phyloP scores from a whole-genome alignment of 2,113 vertebrate genomes.

The Cettia cetti region DNA sequence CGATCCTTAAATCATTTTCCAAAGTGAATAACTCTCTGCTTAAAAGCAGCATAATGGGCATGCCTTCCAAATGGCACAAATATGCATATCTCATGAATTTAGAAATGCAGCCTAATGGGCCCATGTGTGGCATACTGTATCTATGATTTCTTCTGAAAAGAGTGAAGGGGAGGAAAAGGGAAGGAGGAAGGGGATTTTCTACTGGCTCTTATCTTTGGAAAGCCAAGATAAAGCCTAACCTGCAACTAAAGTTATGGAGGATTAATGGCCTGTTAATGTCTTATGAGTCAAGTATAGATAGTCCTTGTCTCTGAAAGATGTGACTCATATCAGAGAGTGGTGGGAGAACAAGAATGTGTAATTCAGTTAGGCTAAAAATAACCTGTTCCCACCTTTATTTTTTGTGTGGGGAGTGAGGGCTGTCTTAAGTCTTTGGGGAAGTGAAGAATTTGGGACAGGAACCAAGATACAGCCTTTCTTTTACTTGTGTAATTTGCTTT shows the following conservation, averaged over 20 bases:
- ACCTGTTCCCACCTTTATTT: not conserved
- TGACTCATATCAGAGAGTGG: slow-evolving; percentile 34
- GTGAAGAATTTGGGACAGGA: slow-evolving; percentile 18
- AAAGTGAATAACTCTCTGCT: not conserved
- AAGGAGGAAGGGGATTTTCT: not conserved
- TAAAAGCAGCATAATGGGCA: slow-evolving; percentile 3
- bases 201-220: not conserved
- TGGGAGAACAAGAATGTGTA: slow-evolving; percentile 30
- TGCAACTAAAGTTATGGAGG: not conserved
- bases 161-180: not conserved
- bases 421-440: not conserved
- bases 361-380: slow-evolving; percentile 22
- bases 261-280: not conserved
- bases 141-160: not conserved
- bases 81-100: not conserved
- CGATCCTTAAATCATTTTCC: not conserved
- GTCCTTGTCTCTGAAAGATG: not conserved
- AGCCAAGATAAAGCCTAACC: not conserved
- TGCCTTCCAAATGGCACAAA: not conserved
- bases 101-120: not conserved
- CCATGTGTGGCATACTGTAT: not conserved
- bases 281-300: not conserved
- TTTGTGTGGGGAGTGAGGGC: not conserved
- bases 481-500: not conserved
- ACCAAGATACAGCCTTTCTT: not conserved